A percentile compares a stretch with the other conserved stretches of the same genome.
These are phyloP conservation scores for Thamnophis sirtalis DNA, from an alignment of 2,113 vertebrate genomes.

Conservation along the genomic window DNA sequence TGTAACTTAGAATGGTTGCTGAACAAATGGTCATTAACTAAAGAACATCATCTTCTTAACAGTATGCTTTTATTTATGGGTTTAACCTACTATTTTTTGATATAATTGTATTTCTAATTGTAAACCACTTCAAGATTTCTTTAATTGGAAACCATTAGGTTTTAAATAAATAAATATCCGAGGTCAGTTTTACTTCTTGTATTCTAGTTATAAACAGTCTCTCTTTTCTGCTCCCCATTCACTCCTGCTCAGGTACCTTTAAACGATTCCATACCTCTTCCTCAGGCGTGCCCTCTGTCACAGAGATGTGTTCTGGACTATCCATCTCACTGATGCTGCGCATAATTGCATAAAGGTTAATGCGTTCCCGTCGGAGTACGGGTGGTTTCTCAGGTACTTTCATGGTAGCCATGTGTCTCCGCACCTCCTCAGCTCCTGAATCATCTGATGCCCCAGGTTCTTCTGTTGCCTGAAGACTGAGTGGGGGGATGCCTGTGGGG, in stretches of 20 bases:
- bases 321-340: slow-evolving; percentile 88
- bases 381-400: not conserved
- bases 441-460: slow-evolving; percentile 11
- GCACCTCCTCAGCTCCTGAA: slow-evolving; percentile 30
- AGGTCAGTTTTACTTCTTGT: no score
- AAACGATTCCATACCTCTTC: slow-evolving; percentile 24
- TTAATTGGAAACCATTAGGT: not conserved
- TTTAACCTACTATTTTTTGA: not conserved
- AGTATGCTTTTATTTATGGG: not conserved
- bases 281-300: slow-evolving; percentile 6
- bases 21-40: not conserved
- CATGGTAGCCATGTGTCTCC: slow-evolving; percentile 19
- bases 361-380: slow-evolving; percentile 70
- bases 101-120: not conserved
- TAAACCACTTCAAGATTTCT: not conserved
- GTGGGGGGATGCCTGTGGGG: not conserved
- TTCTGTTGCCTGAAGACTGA: not conserved
- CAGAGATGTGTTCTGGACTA: slow-evolving; percentile 37
- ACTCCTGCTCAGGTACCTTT: not conserved
- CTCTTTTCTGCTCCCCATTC: not conserved
- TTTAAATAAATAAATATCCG: not conserved
- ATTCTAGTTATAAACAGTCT: not conserved
- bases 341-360: slow-evolving; percentile 92
- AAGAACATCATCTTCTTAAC: not conserved
- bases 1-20: not conserved